Base-by-base conservation (phyloP, 2,113 vertebrate species). In the Rutilus rutilus region DNA sequence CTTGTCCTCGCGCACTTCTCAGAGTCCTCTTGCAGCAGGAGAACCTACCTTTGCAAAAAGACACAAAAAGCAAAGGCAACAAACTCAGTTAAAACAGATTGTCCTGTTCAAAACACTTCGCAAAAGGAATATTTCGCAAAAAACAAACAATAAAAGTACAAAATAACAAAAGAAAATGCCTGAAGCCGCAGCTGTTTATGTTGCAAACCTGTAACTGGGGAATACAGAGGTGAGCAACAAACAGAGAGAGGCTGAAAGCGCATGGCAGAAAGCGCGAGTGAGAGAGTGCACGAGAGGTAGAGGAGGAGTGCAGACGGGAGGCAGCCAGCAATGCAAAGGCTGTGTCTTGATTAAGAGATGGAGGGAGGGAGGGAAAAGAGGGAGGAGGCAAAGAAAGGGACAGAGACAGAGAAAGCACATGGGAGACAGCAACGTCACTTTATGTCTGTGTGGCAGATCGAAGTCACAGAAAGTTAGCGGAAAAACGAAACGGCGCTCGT, bases 261-360 rank as follows among this genome's bases (percentile, higher is more conserved):
- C 87, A 88, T 86, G 76, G 87, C 85, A 84, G 90, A 89, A 65
- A 86, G 87, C 80, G 90, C 85, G 81, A 90, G 85, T 91, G 90
- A 92, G 82, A 92, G 82, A 81, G 82, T 54, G 67, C 33, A 69
- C 62, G 50, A 84, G 77, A 86, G 82, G 78, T 59, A 84, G 81
- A 84, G 82, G 65, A 86, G 89, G 84, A 62, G 80, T 89, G 90
- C 86, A 85, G 86, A 86, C 77, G 50, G 86, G 86, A 89, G 90
- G 92, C 86, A 92, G 90, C 90, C 90, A 93, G 92, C 90, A 89
- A 89, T 90, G 92, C 93, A 92, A 91, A 92, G 92, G 93, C 92
- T 92, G 92, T 91, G 92, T 92, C 93, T 94, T 92, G 93, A 94
- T 94, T 92, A 93, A 93, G 93, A 92, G 93, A 94, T 93, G 92